Conservation (phyloP, 2,888 invertebrate species). For the Acanthosepion esculentum region DNA sequence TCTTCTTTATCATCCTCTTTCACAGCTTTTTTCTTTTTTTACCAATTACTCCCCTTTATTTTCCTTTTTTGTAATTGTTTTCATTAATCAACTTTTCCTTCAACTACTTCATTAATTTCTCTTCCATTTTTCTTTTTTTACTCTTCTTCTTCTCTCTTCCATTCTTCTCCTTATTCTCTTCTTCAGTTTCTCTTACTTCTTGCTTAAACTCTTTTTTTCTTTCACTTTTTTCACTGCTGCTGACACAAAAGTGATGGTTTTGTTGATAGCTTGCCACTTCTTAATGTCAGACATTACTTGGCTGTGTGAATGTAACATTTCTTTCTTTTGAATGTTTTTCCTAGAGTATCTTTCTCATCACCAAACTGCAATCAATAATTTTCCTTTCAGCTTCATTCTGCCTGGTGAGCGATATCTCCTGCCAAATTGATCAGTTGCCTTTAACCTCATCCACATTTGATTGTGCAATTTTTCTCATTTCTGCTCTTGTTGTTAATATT, state of each 20-base stretch:
- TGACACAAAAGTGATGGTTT: neutral
- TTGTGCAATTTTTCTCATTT: neutral
- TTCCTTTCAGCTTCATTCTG: neutral
- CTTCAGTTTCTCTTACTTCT: too few relatives aligned
- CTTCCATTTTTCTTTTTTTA: too few relatives aligned
- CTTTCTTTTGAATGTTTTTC: neutral
- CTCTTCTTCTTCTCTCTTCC: too few relatives aligned
- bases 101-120: too few relatives aligned
- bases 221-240: neutral
- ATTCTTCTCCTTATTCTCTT: too few relatives aligned
- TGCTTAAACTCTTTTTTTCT: too few relatives aligned
- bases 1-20: too few relatives aligned
- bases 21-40: too few relatives aligned
- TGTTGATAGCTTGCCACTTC: conserved; percentile 33
- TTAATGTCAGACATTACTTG: neutral
- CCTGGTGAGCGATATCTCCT: neutral
- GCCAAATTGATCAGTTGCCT: conserved; percentile 18
- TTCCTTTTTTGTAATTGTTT: too few relatives aligned
- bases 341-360: neutral
- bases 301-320: neutral
- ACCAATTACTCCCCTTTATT: too few relatives aligned
- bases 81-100: too few relatives aligned
- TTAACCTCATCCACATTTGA: neutral
- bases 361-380: neutral
- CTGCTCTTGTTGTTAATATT: too few relatives aligned